These are phyloP conservation scores for Rhinolophus sinicus DNA, from an alignment of 2,113 vertebrate genomes.

Conservation along the genomic window DNA sequence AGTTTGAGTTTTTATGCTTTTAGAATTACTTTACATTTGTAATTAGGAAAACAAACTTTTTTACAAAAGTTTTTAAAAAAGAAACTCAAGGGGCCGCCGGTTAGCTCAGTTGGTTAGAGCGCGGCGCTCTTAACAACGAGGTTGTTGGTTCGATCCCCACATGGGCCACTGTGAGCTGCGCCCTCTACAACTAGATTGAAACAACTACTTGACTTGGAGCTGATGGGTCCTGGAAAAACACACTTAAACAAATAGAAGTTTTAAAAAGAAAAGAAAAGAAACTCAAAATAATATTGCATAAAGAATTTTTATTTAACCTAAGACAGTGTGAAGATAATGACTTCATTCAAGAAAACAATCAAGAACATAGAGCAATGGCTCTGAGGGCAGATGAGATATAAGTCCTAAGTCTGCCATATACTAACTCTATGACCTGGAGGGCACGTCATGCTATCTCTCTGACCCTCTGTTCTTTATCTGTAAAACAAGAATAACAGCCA, in stretches of 20 bases:
- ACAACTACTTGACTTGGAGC: no score
- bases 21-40: neutral
- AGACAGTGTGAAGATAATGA: neutral
- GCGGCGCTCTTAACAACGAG: no score
- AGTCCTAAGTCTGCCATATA: neutral
- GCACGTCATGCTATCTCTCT: neutral
- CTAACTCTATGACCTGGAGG: neutral
- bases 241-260: no score
- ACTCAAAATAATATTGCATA: neutral
- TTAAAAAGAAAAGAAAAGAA: neutral
- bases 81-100: neutral
- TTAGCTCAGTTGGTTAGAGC: no score
- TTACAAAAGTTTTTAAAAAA: neutral
- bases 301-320: neutral
- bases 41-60: slow-evolving; percentile 15
- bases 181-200: no score
- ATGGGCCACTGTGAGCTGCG: no score
- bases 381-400: neutral
- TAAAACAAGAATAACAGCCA: neutral
- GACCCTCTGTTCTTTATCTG: neutral
- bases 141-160: no score
- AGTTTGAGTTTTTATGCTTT: neutral
- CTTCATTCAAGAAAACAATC: neutral
- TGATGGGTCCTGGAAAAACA: no score
- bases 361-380: neutral